Evolutionary conservation across 23 tunicate genomes (phyloP), one percentile per base, ranked within the genome.

Genomic region (Halocynthia aurantium): DNA sequence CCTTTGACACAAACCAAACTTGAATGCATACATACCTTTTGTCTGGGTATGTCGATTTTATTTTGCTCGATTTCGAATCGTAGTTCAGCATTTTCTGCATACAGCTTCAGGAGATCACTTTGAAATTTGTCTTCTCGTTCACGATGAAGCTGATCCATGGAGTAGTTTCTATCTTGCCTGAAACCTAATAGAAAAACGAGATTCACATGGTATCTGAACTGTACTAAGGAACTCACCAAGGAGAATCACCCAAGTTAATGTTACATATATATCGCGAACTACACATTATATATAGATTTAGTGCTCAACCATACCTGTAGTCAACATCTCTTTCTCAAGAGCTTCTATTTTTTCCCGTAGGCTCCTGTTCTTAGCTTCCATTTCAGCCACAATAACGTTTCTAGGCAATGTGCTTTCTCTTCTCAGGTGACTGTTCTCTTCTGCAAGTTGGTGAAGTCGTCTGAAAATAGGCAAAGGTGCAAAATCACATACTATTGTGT

Each of bases 401-500:
- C 84, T 66, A 72, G 96, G 96, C 50, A 89, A 69, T 12, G 64
- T 72, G 13, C 50, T 72, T 61, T 62, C 58, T 21, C 76, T 86
- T 20, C 82, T 81, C 51, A 89, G 77, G 40, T 70, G 76, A 22
- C 85, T 89, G 85, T 89, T 89, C 62, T 89, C 96, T 69, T 89
- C 96, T 10, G 79, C 85, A 21, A 80, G 57, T 22, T 89, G 67
- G 81, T 89, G 85, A 22, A 89, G 62, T 49, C 84, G 87, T 52
- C 96, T 88, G 78, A 31, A n/a, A n/a, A 31, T 31, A 31, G 1
- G 44, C 44, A 31, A 31, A 31, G 44, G 44, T 31, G 44, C 44
- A 31, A 31, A 31, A 31, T 31, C 44, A 4, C 44, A 0, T 31
- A 4, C 44, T 31, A 31, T 31, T 31, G 44, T 31, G 44, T 31